A percentile compares a stretch with the other conserved stretches of the same genome.
phyloP scores from a whole-genome alignment of 2,113 vertebrate genomes.

The Chaetops frenatus region DNA sequence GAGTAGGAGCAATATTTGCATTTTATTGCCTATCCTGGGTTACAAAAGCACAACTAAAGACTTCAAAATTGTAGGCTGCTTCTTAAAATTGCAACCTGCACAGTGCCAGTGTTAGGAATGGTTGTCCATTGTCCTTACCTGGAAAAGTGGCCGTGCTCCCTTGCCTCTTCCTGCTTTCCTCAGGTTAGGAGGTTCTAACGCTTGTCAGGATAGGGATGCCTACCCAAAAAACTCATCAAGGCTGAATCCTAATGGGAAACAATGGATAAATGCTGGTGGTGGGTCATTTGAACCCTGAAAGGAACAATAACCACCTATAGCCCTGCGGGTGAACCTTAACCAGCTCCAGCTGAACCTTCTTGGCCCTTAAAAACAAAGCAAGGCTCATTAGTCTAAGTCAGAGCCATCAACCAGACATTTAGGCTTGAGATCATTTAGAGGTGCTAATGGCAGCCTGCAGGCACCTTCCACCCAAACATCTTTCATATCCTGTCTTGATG shows the following conservation, averaged over 20 bases:
- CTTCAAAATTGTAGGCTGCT: not conserved
- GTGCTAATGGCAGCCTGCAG: not conserved
- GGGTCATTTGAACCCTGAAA: not conserved
- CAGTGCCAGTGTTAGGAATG: not conserved
- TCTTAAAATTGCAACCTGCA: not conserved
- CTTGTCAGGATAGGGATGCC: accelerated
- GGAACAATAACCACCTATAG: not conserved
- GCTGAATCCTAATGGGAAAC: not conserved
- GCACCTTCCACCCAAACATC: not conserved
- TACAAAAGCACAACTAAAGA: not conserved
- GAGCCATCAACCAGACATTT: not conserved
- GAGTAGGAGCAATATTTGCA: not conserved
- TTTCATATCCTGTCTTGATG: constrained; percentile 59
- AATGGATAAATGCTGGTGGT: not conserved
- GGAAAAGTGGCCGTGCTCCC: accelerated
- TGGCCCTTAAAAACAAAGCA: constrained; percentile 56
- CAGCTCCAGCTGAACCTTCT: constrained; percentile 65
- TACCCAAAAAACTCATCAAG: not conserved
- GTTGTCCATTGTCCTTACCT: not conserved
- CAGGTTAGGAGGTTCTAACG: not conserved
- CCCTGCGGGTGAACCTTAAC: constrained; percentile 72
- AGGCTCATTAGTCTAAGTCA: not conserved
- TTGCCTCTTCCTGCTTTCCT: not conserved
- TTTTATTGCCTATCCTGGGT: not conserved
- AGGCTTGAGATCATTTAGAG: not conserved